These are phyloP conservation scores for Dasysyrphus tricinctus DNA, from an alignment of 2,888 invertebrate genomes.

Conservation along the genomic window DNA sequence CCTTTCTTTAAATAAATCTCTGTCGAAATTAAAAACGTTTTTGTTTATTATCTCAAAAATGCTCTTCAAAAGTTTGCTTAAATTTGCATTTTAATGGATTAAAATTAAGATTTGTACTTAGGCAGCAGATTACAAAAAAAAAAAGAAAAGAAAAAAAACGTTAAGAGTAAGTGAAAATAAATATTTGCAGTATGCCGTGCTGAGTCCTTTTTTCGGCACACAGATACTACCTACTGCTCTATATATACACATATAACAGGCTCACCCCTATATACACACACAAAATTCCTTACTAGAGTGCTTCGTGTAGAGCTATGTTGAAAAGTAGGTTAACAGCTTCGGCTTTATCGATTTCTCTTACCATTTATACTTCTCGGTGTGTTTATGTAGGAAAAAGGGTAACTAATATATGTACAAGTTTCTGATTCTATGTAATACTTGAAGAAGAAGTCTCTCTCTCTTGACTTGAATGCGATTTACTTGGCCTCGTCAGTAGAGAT, in stretches of 20 bases:
- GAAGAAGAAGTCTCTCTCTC: slow-evolving; percentile 33
- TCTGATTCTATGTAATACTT: slow-evolving; percentile 29
- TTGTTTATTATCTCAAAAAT: slow-evolving; percentile 35
- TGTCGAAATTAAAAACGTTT: slow-evolving; percentile 19
- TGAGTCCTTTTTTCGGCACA: slow-evolving; percentile 39
- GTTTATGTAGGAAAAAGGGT: slow-evolving; percentile 49
- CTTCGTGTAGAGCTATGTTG: slow-evolving; percentile 42
- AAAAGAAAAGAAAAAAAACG: not conserved
- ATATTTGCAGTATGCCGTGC: slow-evolving; percentile 42
- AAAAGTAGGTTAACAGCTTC: slow-evolving; percentile 75
- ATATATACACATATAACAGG: slow-evolving; percentile 14
- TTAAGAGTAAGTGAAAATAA: slow-evolving; percentile 39
- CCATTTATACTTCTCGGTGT: slow-evolving; percentile 61
- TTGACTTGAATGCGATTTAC: slow-evolving; percentile 52
- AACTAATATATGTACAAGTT: slow-evolving; percentile 36
- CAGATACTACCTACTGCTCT: slow-evolving; percentile 20
- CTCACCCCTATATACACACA: slow-evolving; percentile 30
- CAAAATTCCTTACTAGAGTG: slow-evolving; percentile 44
- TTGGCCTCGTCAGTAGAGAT: slow-evolving; percentile 44
- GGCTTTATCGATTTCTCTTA: slow-evolving; percentile 73
- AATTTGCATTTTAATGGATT: slow-evolving; percentile 45
- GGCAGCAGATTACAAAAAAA: slow-evolving; percentile 20
- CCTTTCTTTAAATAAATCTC: not conserved
- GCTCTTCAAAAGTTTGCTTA: slow-evolving; percentile 26
- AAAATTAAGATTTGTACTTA: slow-evolving; percentile 39